Conservation (phyloP, 1,140 invertebrate species). For the Nephila pilipes region DNA sequence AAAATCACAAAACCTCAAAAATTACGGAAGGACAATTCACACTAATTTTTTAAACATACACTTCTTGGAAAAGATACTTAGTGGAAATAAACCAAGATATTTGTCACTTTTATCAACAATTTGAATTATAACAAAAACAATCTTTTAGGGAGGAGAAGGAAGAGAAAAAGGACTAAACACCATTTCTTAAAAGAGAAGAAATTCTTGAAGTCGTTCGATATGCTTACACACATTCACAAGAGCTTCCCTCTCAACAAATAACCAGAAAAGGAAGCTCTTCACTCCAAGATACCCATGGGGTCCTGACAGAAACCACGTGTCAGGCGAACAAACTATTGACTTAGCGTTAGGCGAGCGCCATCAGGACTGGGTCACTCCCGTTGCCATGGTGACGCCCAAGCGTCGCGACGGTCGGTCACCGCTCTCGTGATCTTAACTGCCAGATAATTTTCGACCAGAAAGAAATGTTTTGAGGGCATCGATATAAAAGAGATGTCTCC, state of each 20-base stretch:
- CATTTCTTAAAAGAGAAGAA: too few species aligned
- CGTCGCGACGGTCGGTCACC: constrained; percentile 56
- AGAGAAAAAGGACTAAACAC: too few species aligned
- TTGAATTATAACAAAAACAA: too few species aligned
- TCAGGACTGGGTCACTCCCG: constrained; percentile 31
- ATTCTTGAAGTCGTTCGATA: background rate
- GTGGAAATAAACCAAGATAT: too few species aligned
- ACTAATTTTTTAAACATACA: too few species aligned
- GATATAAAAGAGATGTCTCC: constrained; percentile 1
- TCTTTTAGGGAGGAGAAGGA: too few species aligned
- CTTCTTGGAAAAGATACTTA: too few species aligned
- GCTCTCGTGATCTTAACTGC: constrained; percentile 22
- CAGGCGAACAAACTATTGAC: background rate
- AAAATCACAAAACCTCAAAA: too few species aligned
- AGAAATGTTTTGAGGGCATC: background rate
- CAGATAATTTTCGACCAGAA: constrained; percentile 29
- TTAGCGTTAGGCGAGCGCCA: constrained; percentile 2
- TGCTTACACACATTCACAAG: background rate
- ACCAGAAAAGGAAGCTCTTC: background rate
- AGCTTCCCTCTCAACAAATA: background rate
- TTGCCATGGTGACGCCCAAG: constrained; percentile 33
- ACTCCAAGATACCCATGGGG: background rate
- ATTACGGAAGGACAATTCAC: too few species aligned
- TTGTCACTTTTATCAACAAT: too few species aligned
- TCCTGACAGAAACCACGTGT: background rate